Evolutionary conservation across 2,888 invertebrate species (phyloP).

Genomic region (Cancer borealis): DNA sequence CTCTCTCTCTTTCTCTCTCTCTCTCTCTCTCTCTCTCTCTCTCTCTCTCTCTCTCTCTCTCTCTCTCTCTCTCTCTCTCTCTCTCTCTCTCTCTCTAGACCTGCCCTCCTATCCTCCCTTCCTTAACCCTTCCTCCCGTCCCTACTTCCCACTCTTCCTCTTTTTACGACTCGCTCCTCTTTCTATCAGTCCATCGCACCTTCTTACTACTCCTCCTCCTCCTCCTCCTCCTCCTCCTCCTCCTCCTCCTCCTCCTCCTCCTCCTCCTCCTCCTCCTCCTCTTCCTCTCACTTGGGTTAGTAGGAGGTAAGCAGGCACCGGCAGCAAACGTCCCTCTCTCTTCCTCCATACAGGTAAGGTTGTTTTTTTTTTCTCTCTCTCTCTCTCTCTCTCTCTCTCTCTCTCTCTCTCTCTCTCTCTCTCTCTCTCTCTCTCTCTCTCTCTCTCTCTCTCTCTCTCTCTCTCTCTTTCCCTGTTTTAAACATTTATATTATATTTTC

Average conservation of each 20-base stretch:
- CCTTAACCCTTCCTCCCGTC: background rate
- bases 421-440: background rate
- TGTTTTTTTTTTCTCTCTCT: background rate
- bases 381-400: constrained; percentile 17
- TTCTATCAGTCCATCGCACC: background rate
- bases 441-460: too few relatives aligned
- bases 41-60: background rate
- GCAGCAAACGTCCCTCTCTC: background rate
- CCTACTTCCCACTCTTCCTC: background rate
- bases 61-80: constrained; percentile 37
- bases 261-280: background rate
- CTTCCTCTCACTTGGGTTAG: background rate
- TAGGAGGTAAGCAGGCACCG: background rate
- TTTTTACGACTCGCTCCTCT: background rate
- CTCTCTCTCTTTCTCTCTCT: too few relatives aligned
- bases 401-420: background rate
- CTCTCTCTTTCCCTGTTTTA: too few relatives aligned
- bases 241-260: background rate
- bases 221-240: constrained; percentile 12
- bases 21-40: too few relatives aligned
- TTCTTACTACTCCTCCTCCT: constrained; percentile 24
- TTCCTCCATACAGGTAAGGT: background rate
- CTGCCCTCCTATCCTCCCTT: background rate
- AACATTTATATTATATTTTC: background rate
- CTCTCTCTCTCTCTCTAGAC: background rate